Conservation (phyloP, 2,888 invertebrate species). For the Elysia crispata region DNA sequence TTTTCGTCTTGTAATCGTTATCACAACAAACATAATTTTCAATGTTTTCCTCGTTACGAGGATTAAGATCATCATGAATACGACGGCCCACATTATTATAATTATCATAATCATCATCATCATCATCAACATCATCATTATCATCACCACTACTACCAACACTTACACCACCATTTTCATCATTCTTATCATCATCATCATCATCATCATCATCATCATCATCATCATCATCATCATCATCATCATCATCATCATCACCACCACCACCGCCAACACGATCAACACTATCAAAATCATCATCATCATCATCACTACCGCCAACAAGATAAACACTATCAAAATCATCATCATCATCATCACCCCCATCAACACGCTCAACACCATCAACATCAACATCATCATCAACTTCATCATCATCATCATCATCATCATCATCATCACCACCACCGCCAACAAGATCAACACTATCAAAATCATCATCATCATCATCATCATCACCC, state of each 20-base stretch:
- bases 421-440: constrained; percentile 31
- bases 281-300: too few relatives aligned
- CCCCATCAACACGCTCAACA: neutral
- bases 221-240: neutral
- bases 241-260: neutral
- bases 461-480: constrained; percentile 22
- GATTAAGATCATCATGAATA: too few relatives aligned
- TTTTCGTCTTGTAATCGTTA: too few relatives aligned
- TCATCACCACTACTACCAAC: neutral
- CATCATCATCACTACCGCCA: too few relatives aligned
- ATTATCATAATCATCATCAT: neutral
- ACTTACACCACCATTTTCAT: too few relatives aligned
- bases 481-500: constrained; percentile 30
- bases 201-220: neutral
- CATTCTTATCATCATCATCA: neutral
- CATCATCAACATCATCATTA: neutral
- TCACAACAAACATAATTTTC: too few relatives aligned
- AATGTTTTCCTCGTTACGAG: neutral
- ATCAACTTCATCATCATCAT: constrained; percentile 27
- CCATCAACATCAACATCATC: neutral
- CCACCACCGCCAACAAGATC: constrained; percentile 12
- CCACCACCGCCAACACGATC: neutral
- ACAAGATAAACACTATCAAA: constrained; percentile 1
- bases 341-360: neutral
- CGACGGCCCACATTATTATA: too few relatives aligned